These are phyloP conservation scores for Resseliella maxima DNA, from an alignment of 2,888 invertebrate genomes.

Conservation along the genomic window DNA sequence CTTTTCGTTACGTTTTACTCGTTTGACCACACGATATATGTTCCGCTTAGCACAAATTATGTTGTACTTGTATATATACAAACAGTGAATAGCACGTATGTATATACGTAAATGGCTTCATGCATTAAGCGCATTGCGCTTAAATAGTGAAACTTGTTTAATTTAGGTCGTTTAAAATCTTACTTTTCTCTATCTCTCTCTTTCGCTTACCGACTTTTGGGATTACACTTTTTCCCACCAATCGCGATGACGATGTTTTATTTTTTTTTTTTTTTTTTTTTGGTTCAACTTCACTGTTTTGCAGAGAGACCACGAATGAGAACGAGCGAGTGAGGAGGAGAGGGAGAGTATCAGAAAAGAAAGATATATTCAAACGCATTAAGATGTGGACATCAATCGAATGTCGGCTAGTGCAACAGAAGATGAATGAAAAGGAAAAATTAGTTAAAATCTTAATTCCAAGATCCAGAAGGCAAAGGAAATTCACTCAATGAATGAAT, in stretches of 20 bases:
- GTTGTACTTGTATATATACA: not conserved
- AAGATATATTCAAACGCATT: too few relatives aligned
- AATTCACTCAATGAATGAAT: too few relatives aligned
- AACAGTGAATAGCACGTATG: not conserved
- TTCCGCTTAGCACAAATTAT: slow-evolving; percentile 44
- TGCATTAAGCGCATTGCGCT: slow-evolving; percentile 47
- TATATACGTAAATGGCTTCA: slow-evolving; percentile 43
- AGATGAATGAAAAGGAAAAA: not conserved
- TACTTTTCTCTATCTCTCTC: slow-evolving; percentile 50
- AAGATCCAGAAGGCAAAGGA: not conserved
- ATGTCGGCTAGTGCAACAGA: not conserved
- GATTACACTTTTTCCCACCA: not conserved
- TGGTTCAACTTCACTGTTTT: not conserved
- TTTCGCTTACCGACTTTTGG: not conserved
- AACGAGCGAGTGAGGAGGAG: not conserved
- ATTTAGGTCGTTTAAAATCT: slow-evolving; percentile 41
- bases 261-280: too few relatives aligned
- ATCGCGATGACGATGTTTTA: not conserved
- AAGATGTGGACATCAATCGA: not conserved
- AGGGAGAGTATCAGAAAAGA: not conserved
- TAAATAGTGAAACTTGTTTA: slow-evolving; percentile 49
- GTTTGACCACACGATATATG: slow-evolving; percentile 53
- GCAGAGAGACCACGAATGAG: not conserved
- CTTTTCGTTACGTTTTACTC: slow-evolving; percentile 48
- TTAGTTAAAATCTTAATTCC: not conserved